Conservation (phyloP, 1,140 invertebrate species). For the Macrosteles quadrilineatus region DNA sequence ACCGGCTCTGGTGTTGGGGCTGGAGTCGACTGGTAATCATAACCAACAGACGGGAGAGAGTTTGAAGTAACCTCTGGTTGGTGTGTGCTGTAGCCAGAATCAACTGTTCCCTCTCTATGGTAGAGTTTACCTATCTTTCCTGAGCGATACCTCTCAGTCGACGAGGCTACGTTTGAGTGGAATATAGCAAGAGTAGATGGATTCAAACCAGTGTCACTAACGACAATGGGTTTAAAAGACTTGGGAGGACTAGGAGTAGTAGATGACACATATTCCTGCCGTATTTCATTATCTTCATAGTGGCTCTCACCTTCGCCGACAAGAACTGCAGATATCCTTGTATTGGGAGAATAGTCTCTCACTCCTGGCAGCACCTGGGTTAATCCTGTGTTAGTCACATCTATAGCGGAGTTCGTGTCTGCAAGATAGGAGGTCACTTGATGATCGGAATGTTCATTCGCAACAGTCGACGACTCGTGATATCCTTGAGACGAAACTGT, state of each 20-base stretch:
- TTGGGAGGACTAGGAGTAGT: slow-evolving; percentile 8
- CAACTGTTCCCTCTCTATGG: background rate
- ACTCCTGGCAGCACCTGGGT: background rate
- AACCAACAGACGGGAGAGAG: background rate
- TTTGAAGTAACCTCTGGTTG: background rate
- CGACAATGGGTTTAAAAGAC: slow-evolving; percentile 28
- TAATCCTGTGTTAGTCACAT: slow-evolving; percentile 20
- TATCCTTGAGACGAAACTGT: too few species aligned
- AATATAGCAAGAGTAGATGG: background rate
- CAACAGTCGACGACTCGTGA: background rate
- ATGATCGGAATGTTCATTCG: background rate
- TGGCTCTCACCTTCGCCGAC: slow-evolving; percentile 27
- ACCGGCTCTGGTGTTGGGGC: slow-evolving; percentile 20
- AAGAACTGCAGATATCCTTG: slow-evolving; percentile 38
- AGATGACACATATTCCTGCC: slow-evolving; percentile 3
- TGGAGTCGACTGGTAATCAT: slow-evolving; percentile 6
- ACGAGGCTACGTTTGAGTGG: background rate
- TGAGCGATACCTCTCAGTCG: background rate
- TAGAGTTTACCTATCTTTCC: slow-evolving; percentile 3
- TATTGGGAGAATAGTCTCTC: background rate
- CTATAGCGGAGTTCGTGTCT: slow-evolving; percentile 32
- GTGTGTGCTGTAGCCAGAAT: background rate
- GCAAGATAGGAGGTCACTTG: slow-evolving; percentile 39
- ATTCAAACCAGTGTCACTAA: background rate
- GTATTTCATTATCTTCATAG: slow-evolving; percentile 30